Evolutionary conservation across 1,140 invertebrate genomes (phyloP).

Genomic region (Vanessa tameamea): DNA sequence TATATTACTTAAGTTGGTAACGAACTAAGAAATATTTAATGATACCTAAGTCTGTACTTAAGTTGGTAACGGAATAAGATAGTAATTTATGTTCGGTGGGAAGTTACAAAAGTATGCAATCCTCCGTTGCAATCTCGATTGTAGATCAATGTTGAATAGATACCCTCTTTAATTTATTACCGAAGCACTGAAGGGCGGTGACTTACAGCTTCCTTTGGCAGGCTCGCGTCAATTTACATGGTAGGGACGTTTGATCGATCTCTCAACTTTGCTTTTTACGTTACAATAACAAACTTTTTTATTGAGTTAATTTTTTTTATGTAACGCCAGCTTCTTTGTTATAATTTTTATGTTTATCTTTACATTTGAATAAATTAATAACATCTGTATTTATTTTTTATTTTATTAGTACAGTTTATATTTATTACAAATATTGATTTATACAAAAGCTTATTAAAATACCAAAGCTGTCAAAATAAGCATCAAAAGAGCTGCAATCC

Average conservation of each 20-base stretch:
- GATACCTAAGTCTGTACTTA: no score
- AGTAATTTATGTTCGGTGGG: constrained; percentile 51
- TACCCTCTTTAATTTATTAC: constrained; percentile 69
- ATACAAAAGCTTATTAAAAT: neutral
- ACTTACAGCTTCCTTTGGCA: constrained; percentile 56
- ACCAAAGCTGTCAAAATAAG: neutral
- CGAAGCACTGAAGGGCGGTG: constrained; percentile 57
- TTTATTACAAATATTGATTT: no score
- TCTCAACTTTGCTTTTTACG: constrained; percentile 39
- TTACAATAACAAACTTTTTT: constrained; percentile 28
- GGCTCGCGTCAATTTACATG: constrained; percentile 36
- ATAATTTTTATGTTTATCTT: neutral
- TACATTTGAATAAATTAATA: neutral
- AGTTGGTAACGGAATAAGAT: constrained; percentile 21
- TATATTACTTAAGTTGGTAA: no score
- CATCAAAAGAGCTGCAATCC: constrained; percentile 3
- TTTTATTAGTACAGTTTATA: no score
- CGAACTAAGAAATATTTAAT: no score
- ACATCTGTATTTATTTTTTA: neutral
- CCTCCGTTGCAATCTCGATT: constrained; percentile 53
- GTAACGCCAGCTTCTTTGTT: neutral
- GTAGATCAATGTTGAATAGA: constrained; percentile 63
- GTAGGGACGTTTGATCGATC: constrained; percentile 37
- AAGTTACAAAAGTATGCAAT: constrained; percentile 48
- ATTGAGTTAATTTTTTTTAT: constrained; percentile 19